A percentile compares a stretch with the other conserved stretches of the same genome.
Evolutionary conservation across 2,888 invertebrate species (phyloP).

Genomic region (Pachycephus smyrnensis): DNA sequence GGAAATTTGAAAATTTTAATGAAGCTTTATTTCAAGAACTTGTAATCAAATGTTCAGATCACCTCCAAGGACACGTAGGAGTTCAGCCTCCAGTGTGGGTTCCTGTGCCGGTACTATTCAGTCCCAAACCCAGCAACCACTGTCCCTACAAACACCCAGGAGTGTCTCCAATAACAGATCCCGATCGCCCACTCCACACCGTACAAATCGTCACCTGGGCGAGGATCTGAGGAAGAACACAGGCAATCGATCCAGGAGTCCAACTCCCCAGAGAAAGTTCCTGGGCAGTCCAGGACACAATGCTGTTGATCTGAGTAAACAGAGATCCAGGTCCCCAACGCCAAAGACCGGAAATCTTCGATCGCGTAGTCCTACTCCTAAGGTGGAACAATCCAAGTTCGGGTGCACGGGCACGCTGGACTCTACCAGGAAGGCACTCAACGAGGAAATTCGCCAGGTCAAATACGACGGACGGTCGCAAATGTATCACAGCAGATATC

Average conservation of each 20-base stretch:
- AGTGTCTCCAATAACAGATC: constrained; percentile 66
- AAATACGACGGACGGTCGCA: constrained; percentile 47
- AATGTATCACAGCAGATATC: constrained; percentile 45
- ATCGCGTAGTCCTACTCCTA: constrained; percentile 50
- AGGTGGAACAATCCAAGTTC: constrained; percentile 28
- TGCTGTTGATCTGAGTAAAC: constrained; percentile 45
- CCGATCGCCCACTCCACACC: constrained; percentile 69
- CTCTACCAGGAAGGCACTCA: constrained; percentile 37
- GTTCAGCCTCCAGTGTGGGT: constrained; percentile 68
- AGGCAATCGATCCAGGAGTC: constrained; percentile 68
- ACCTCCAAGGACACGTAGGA: constrained; percentile 68
- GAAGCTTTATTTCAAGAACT: neutral
- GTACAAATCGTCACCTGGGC: constrained; percentile 37
- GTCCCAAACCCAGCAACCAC: constrained; percentile 40
- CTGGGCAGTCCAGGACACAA: constrained; percentile 58
- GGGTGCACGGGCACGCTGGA: constrained; percentile 31
- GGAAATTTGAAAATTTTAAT: neutral
- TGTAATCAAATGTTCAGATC: constrained; percentile 56
- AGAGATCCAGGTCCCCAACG: constrained; percentile 64
- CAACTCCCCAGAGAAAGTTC: constrained; percentile 69
- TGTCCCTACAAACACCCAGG: constrained; percentile 63
- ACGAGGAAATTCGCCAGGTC: constrained; percentile 44
- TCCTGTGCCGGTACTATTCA: constrained; percentile 60
- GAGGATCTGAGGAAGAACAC: constrained; percentile 42
- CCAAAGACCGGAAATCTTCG: constrained; percentile 62